Evolutionary conservation across 2,888 invertebrate species (phyloP).

Genomic region (Caradrina clavipalpis): DNA sequence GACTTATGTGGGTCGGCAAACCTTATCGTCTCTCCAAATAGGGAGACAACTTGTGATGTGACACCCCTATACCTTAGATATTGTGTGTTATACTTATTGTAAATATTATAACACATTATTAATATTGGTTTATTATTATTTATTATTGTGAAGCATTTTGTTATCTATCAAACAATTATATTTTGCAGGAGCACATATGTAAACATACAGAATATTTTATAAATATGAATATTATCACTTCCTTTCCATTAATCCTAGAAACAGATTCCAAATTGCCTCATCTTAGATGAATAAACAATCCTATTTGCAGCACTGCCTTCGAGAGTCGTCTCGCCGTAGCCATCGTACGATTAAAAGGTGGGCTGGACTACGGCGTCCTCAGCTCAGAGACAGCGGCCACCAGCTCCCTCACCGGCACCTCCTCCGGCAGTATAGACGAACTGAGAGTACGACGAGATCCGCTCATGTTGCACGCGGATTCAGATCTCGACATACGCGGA

Average conservation of each 20-base stretch:
- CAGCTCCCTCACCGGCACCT: conserved; percentile 83
- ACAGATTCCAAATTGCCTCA: neutral
- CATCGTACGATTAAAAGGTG: conserved; percentile 96
- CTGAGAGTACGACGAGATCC: conserved; percentile 82
- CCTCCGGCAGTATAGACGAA: conserved; percentile 84
- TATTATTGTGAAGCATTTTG: neutral
- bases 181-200: neutral
- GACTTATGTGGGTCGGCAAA: neutral
- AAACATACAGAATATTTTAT: no score
- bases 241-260: neutral
- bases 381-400: conserved; percentile 85
- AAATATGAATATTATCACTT: neutral
- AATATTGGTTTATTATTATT: no score
- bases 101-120: no score
- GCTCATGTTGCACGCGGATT: conserved; percentile 93
- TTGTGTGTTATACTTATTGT: no score
- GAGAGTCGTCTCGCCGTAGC: conserved; percentile 97
- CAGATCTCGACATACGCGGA: conserved; percentile 92
- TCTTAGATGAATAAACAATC: neutral
- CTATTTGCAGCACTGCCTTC: conserved; percentile 94
- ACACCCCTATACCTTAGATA: neutral
- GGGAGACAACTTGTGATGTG: neutral
- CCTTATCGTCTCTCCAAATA: conserved; percentile 4
- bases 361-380: conserved; percentile 94
- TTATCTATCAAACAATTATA: neutral